phyloP scores from a whole-genome alignment of 2,888 invertebrate genomes.

The Isotomurus palustris region DNA sequence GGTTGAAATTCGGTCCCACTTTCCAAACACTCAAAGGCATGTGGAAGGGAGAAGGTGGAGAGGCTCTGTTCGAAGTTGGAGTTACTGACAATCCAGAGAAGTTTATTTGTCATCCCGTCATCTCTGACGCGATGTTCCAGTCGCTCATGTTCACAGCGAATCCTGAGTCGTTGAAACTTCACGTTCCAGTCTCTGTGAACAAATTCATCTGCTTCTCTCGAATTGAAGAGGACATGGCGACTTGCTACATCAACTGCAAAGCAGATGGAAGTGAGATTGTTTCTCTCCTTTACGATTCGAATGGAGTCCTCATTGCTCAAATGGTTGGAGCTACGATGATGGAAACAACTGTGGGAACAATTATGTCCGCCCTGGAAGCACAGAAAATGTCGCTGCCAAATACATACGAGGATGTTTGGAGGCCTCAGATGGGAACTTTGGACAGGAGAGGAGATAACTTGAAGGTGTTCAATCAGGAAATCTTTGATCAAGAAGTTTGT shows the following conservation, averaged over 20 bases:
- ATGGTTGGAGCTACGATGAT: conserved; percentile 23
- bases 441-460: not conserved
- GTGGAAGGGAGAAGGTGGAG: conserved; percentile 5
- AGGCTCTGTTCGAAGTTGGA: not conserved
- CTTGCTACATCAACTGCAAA: not conserved
- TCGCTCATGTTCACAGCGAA: conserved; percentile 3
- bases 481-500: not conserved
- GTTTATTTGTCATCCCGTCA: conserved; percentile 7
- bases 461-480: conserved; percentile 2
- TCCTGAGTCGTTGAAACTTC: not conserved
- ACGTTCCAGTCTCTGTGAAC: conserved; percentile 7
- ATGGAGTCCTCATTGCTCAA: conserved; percentile 7
- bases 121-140: conserved; percentile 7
- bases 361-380: conserved; percentile 17
- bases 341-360: conserved; percentile 16
- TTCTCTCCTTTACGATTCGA: not conserved
- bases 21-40: conserved; percentile 20
- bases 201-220: conserved; percentile 8
- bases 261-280: not conserved
- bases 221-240: not conserved
- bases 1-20: conserved; percentile 17
- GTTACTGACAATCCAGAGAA: conserved; percentile 1
- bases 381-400: conserved; percentile 18
- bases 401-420: conserved; percentile 22
- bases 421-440: conserved; percentile 13